Evolutionary conservation across 2,888 invertebrate species (phyloP).

Genomic region (Pandemis heparana): DNA sequence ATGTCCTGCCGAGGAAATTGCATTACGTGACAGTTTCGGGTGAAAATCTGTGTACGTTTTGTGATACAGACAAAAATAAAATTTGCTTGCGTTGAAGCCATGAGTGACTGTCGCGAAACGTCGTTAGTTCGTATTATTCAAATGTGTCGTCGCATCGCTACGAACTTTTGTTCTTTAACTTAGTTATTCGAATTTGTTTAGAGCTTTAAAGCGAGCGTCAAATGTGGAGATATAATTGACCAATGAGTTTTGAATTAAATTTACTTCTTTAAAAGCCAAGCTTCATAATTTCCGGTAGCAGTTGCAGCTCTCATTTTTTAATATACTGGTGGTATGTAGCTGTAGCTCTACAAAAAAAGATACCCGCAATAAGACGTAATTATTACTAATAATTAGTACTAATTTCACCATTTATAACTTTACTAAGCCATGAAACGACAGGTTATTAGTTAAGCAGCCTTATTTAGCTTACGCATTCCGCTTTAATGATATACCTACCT

Average conservation of each 20-base stretch:
- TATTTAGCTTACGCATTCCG: no score
- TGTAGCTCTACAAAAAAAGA: no score
- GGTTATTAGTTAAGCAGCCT: no score
- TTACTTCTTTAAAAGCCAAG: no score
- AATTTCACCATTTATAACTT: no score
- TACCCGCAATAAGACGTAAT: no score
- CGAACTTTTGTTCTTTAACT: slow-evolving; percentile 16
- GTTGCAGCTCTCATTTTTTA: no score
- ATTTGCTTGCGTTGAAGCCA: slow-evolving; percentile 1
- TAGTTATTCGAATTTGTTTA: neutral
- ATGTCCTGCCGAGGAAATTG: neutral
- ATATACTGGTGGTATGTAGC: no score
- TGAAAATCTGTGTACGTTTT: neutral
- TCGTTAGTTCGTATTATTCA: slow-evolving; percentile 28
- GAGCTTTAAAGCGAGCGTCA: neutral
- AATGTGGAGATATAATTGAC: neutral
- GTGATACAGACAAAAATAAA: neutral
- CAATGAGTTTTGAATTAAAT: neutral
- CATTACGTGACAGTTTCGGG: neutral
- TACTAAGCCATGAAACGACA: no score
- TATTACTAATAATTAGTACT: no score
- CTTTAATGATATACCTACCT: no score
- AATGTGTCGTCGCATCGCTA: slow-evolving; percentile 4
- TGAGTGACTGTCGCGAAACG: neutral
- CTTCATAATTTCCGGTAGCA: no score